Percentiles rank a stretch among this genome's conserved stretches.
These are phyloP conservation scores for Philereme transversata DNA, from an alignment of 2,888 invertebrate genomes.

Conservation along the genomic window DNA sequence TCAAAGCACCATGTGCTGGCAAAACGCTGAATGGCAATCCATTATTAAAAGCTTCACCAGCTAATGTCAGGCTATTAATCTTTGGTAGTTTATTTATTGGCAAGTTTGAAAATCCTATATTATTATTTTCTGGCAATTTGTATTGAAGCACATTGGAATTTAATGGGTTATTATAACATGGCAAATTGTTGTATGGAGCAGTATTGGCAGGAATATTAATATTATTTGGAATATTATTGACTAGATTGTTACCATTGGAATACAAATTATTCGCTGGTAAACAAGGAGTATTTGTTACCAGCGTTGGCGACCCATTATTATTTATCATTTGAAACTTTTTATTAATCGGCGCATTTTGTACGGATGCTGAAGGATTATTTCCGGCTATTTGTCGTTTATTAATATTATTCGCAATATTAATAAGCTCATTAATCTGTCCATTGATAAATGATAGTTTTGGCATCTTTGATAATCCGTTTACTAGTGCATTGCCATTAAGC, in stretches of 20 bases:
- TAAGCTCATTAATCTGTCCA: conserved; percentile 16
- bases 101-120: not conserved
- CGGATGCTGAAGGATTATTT: conserved; percentile 15
- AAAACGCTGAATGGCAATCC: conserved; percentile 22
- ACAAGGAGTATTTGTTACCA: conserved; percentile 8
- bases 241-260: conserved; percentile 4
- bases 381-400: conserved; percentile 29
- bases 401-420: conserved; percentile 14
- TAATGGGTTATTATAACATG: not conserved
- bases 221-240: conserved; percentile 11
- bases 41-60: conserved; percentile 23
- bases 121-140: conserved; percentile 9
- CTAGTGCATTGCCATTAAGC: conserved; percentile 26
- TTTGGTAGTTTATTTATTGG: conserved; percentile 5
- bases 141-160: not conserved
- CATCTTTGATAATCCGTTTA: conserved; percentile 14
- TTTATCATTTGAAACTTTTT: conserved; percentile 3
- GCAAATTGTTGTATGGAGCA: not conserved
- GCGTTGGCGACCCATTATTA: conserved; percentile 9
- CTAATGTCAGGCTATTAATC: conserved; percentile 17
- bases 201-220: conserved; percentile 1
- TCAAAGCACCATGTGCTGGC: conserved; percentile 5
- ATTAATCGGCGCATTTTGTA: conserved; percentile 12
- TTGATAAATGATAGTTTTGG: conserved; percentile 13
- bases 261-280: conserved; percentile 5